These are phyloP conservation scores for Gibbula magus DNA, from an alignment of 2,888 invertebrate genomes.

Conservation along the genomic window DNA sequence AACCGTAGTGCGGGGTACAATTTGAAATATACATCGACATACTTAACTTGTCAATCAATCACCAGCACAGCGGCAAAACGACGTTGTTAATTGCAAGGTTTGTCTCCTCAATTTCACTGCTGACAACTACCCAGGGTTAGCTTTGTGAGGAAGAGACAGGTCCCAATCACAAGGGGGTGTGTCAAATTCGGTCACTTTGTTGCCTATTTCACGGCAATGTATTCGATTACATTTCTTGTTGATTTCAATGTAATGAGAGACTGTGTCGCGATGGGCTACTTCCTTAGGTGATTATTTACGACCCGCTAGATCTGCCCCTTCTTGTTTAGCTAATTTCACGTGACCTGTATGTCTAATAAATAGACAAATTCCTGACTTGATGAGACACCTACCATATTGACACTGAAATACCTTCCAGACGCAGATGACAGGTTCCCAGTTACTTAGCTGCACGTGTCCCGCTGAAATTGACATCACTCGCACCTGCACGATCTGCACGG, in stretches of 20 bases:
- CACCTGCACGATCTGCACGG: too few relatives aligned
- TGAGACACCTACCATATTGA: too few relatives aligned
- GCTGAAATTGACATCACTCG: too few relatives aligned
- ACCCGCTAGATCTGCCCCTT: neutral
- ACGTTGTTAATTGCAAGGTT: slow-evolving; percentile 7
- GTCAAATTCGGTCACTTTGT: neutral
- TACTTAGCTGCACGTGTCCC: too few relatives aligned
- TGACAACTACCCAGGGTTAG: neutral
- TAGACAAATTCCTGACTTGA: too few relatives aligned
- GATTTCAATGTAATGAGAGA: neutral
- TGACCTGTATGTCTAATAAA: too few relatives aligned
- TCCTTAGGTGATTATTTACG: neutral
- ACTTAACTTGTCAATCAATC: slow-evolving; percentile 2
- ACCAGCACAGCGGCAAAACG: neutral
- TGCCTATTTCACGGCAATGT: slow-evolving; percentile 8
- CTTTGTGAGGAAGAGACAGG: neutral
- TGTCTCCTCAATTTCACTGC: neutral
- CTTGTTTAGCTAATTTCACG: too few relatives aligned
- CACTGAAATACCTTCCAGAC: too few relatives aligned
- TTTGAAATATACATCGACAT: neutral
- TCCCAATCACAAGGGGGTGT: neutral
- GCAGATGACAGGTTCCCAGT: too few relatives aligned
- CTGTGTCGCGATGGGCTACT: neutral
- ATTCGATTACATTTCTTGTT: neutral
- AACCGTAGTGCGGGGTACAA: too few relatives aligned